These are phyloP conservation scores for Alviniconcha strummeri DNA, from an alignment of 2,888 invertebrate genomes.

Conservation along the genomic window DNA sequence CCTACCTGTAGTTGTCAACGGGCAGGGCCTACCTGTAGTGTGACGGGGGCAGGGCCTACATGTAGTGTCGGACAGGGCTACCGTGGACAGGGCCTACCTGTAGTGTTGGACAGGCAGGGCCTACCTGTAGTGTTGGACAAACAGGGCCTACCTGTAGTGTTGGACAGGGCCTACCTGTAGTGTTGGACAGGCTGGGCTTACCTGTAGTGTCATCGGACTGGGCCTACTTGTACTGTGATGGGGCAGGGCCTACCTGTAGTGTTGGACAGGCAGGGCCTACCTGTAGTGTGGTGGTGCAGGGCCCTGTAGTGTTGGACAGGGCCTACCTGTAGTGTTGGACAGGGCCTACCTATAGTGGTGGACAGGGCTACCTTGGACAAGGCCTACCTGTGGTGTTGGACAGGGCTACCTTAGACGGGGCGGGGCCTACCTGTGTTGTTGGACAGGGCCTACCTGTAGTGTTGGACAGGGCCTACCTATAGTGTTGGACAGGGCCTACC, in stretches of 20 bases:
- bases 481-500: background rate
- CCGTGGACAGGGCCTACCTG: background rate
- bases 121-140: no score
- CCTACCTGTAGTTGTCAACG: constrained; percentile 8
- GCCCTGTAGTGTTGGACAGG: no score
- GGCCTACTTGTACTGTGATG: no score
- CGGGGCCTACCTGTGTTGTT: no score
- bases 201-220: background rate
- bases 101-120: background rate
- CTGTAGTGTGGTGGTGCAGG: no score
- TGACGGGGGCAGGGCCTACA: background rate
- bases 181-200: background rate
- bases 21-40: background rate
- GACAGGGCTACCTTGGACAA: background rate
- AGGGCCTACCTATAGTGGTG: no score
- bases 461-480: no score
- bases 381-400: no score
- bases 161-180: background rate
- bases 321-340: no score
- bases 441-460: no score
- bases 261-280: no score
- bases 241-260: no score
- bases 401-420: background rate
- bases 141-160: background rate
- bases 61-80: background rate